Percentiles rank a stretch among this genome's conserved stretches.
These are phyloP conservation scores for Hyles lineata DNA, from an alignment of 2,888 invertebrate genomes.

Conservation along the genomic window DNA sequence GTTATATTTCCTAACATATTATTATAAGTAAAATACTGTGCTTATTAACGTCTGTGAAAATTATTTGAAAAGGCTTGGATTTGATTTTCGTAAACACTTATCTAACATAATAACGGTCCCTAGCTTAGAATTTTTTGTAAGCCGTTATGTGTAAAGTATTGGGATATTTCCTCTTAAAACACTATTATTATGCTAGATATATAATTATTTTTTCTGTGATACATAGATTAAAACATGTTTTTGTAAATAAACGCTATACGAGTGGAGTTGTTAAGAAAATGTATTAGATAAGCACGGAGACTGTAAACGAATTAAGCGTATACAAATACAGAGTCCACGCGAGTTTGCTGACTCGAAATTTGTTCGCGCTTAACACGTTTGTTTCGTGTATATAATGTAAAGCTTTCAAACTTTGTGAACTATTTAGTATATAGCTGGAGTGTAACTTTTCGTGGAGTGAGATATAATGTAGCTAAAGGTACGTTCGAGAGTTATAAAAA, in stretches of 20 bases:
- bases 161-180: conserved; percentile 38
- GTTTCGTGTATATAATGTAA: conserved; percentile 54
- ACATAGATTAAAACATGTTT: conserved; percentile 78
- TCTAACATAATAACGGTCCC: background rate
- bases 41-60: background rate
- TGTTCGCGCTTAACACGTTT: conserved; percentile 30
- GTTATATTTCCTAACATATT: background rate
- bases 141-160: conserved; percentile 16
- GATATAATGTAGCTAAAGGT: conserved; percentile 33
- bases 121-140: conserved; percentile 9
- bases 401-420: conserved; percentile 72
- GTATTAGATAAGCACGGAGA: conserved; percentile 43
- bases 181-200: conserved; percentile 65
- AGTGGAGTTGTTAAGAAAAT: conserved; percentile 65
- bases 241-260: conserved; percentile 75
- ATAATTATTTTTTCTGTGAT: conserved; percentile 85
- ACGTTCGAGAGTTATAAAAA: conserved; percentile 41
- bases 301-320: background rate
- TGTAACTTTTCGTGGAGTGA: conserved; percentile 36
- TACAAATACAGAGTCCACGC: conserved; percentile 7
- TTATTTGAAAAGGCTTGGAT: background rate
- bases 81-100: background rate
- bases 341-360: conserved; percentile 30
- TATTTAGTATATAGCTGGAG: conserved; percentile 52
- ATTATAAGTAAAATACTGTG: background rate